These are phyloP conservation scores for Dissostichus mawsoni DNA, from an alignment of 2,113 vertebrate species.

Conservation along the genomic window DNA sequence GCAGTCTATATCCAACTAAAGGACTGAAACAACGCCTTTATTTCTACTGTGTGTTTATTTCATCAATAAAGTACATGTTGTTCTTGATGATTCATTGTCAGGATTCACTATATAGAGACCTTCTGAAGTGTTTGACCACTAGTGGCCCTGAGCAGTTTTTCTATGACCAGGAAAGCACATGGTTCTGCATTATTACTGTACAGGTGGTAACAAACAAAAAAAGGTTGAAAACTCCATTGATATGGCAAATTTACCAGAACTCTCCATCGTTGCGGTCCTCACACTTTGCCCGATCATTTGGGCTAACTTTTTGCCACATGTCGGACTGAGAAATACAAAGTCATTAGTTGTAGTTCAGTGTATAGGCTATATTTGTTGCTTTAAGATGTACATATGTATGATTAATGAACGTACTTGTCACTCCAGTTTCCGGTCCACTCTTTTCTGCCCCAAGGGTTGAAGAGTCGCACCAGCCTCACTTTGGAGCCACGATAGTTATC, in stretches of 20 bases:
- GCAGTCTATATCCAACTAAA: neutral
- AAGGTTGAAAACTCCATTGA: too few species aligned
- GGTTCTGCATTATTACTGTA: neutral
- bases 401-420: constrained; percentile 32
- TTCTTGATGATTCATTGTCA: neutral
- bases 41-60: neutral
- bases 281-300: constrained; percentile 43
- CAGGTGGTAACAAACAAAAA: neutral
- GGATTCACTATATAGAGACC: neutral
- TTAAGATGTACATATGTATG: neutral
- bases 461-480: constrained; percentile 53
- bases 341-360: neutral
- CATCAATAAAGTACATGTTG: neutral
- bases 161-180: neutral
- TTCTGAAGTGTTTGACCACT: neutral
- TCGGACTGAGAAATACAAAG: constrained; percentile 29
- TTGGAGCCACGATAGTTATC: constrained; percentile 18
- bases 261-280: constrained; percentile 49
- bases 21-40: neutral
- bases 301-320: constrained; percentile 29
- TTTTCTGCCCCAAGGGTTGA: constrained; percentile 51
- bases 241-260: constrained; percentile 54
- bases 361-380: neutral
- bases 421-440: constrained; percentile 71
- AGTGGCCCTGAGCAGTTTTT: neutral